Base-by-base conservation (phyloP, 2,113 vertebrate species). In the Raja brachyura region DNA sequence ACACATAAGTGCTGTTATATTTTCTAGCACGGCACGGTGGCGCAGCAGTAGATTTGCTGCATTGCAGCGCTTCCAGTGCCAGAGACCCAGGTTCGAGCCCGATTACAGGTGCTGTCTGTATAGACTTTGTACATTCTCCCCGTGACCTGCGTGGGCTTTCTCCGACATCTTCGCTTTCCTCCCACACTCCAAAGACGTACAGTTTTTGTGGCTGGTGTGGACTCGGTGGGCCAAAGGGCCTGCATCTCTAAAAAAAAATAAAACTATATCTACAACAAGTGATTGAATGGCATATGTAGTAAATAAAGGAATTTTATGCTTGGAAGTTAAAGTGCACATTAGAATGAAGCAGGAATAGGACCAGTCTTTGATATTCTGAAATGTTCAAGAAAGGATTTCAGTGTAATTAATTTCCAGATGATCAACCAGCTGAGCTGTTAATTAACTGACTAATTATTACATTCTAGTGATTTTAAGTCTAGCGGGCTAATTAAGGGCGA, bases 361-460 rank as follows among this genome's bases (percentile, higher is more conserved):
- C 5, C 59, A 59, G 56, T 31, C 25, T 88, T 88, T 63, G 25
- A 88, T 66, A 88, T 88, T 86, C 61, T 31, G 59, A 31, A 13
- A 31, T 86, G 11, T 86, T 66, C 59, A 88, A 85, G 28, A 31
- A 63, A 88, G 7, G 83, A 31, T 88, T 88, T 1, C 59, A 63
- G 25, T 63, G 13, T 61, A 63, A 88, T 88, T 66, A 16, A 14
- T 66, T 88, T 88, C 9, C 59, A 88, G 83, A 31, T 88, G 59
- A 88, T 66, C 59, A 88, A 88, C 28, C 28, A 88, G 59, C 83
- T 31, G 28, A 88, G 54, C 59, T 88, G 83, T 66, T 88, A 88
- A 88, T 88, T 88, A 88, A 88, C 59, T 28, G 63, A 66, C 59
- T 88, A 88, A 88, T 88, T 61, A 88, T 63, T n/a, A 83, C 79